Evolutionary conservation across 2,797 vertebrate genomes (phyloP).

Genomic region (Xenopus petersii): DNA sequence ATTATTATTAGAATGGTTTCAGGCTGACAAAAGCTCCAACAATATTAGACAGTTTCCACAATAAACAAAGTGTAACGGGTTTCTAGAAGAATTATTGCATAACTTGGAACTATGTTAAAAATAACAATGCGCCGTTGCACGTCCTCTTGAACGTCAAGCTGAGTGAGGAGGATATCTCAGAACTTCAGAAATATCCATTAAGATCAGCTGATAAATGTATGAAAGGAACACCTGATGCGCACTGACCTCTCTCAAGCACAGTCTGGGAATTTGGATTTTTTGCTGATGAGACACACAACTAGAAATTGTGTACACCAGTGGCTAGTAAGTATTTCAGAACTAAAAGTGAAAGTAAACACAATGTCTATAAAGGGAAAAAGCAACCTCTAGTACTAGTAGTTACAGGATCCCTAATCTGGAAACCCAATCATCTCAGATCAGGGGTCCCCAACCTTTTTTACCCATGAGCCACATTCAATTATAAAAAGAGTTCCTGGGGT

Average conservation of each 20-base stretch:
- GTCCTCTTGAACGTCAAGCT: conserved; percentile 13
- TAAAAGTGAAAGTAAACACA: too few species aligned
- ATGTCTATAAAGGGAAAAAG: too few species aligned
- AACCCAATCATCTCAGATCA: too few species aligned
- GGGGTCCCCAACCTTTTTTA: too few species aligned
- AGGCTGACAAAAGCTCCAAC: too few species aligned
- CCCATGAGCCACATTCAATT: too few species aligned
- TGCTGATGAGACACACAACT: too few species aligned
- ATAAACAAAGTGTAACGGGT: neutral
- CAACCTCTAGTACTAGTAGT: too few species aligned
- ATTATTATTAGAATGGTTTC: neutral
- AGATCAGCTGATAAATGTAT: conserved; percentile 1
- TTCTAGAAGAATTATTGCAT: neutral
- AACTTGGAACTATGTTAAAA: conserved; percentile 14
- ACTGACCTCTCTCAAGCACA: conserved; percentile 1
- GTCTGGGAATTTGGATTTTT: neutral
- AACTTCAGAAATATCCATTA: conserved; percentile 9
- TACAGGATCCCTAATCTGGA: too few species aligned
- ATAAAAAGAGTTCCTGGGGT: too few species aligned
- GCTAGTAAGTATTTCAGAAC: too few species aligned
- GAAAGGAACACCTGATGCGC: neutral
- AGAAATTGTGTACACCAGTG: too few species aligned
- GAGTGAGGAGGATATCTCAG: conserved; percentile 12
- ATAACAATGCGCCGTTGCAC: neutral
- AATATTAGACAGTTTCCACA: neutral